Conservation (phyloP, 2,113 vertebrate species). For the Rostratula benghalensis region DNA sequence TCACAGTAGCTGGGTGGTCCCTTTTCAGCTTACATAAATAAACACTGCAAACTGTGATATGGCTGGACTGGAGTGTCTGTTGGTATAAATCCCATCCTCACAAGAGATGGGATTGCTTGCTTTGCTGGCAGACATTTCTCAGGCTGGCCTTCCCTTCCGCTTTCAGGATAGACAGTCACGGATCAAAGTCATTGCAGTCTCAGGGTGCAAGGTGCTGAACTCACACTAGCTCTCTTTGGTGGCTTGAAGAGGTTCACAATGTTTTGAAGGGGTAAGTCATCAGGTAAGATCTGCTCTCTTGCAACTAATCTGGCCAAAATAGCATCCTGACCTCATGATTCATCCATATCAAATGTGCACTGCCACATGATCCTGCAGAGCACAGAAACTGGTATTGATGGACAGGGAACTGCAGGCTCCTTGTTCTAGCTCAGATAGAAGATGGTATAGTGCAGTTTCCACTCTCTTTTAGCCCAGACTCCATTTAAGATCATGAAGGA, state of each 20-base stretch:
- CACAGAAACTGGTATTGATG: background rate
- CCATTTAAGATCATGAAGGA: background rate
- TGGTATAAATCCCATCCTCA: background rate
- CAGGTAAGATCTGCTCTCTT: background rate
- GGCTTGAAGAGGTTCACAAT: background rate
- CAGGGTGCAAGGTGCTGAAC: rapidly evolving
- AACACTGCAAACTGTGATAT: constrained; percentile 2
- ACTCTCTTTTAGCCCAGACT: background rate
- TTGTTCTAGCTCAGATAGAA: background rate
- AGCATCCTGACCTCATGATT: background rate
- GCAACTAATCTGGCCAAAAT: background rate
- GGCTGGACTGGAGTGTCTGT: background rate
- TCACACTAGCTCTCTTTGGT: background rate
- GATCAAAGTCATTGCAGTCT: background rate
- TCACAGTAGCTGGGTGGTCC: background rate
- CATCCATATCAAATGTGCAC: background rate
- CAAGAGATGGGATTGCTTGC: background rate
- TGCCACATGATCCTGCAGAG: background rate
- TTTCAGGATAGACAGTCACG: background rate
- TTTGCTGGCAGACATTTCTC: background rate
- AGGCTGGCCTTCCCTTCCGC: background rate
- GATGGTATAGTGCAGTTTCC: background rate
- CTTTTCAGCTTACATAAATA: constrained; percentile 11
- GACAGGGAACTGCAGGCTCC: background rate
- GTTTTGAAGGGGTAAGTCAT: background rate